Evolutionary conservation across 2,113 vertebrate species (phyloP), one percentile per base, ranked within the genome.

Genomic region (Salvelinus alpinus): DNA sequence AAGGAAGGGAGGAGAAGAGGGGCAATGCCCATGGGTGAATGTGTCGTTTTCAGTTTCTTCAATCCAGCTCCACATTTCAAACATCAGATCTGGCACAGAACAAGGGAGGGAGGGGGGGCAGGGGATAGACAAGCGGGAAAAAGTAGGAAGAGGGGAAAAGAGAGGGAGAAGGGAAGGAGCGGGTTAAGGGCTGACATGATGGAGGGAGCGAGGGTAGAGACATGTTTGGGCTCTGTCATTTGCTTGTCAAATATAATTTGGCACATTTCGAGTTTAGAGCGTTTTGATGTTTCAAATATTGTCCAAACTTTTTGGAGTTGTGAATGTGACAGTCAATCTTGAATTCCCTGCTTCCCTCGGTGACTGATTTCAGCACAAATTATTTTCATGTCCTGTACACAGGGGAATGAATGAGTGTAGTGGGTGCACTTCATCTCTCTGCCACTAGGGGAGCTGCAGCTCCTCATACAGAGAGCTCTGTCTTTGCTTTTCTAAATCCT

Each of bases 21-120:
- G 71, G n/a, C n/a, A 24, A 27, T 22, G 8, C 20, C 47, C 14
- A 70, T 27, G 31, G 77, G 80, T 62, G 54, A 79, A 71, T 60
- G 80, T 85, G 86, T 82, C 78, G 78, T 83, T 85, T 86, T 88
- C 60, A 66, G 78, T 85, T 84, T 83, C 69, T 85, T 86, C 84
- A 85, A 72, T 74, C 80, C 59, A 75, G 69, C 29, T 20, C 73
- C 81, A 48, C 62, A 70, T 71, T 82, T 85, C 70, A 80, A 65
- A 80, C 27, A 73, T 72, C 73, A 64, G 71, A 73, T 51, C 80
- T 57, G 29, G 66, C 74, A 66, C 31, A 70, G 72, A 72, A 22
- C 73, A 72, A 47, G 60, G 67, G 34, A 59, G 64, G 64, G 64
- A 2, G 34, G 34, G 44, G 75, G 78, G 48, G 31, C 64, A 47